These are phyloP conservation scores for Gavia stellata DNA, from an alignment of 2,113 vertebrate species.

Conservation along the genomic window DNA sequence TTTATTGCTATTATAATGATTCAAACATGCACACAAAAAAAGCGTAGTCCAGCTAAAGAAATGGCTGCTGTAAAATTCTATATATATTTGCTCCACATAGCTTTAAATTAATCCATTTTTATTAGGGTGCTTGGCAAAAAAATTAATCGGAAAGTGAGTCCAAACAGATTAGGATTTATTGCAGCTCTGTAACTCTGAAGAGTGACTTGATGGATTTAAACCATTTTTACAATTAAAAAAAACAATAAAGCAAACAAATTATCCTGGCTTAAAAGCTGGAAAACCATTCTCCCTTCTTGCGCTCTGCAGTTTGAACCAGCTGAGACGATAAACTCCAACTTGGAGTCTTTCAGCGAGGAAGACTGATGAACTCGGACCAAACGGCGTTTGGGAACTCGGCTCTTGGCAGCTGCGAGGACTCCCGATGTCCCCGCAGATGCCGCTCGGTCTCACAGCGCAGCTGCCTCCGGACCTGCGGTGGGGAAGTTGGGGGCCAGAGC, in stretches of 20 bases:
- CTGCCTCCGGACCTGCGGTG: background rate
- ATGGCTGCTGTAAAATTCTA: background rate
- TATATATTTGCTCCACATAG: background rate
- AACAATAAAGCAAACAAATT: background rate
- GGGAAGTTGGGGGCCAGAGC: rapidly evolving
- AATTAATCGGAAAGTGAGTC: background rate
- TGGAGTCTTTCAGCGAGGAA: background rate
- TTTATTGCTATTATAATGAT: slow-evolving; percentile 4
- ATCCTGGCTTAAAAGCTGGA: slow-evolving; percentile 13
- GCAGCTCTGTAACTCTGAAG: background rate
- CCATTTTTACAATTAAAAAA: background rate
- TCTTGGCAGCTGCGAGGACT: background rate
- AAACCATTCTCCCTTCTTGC: background rate
- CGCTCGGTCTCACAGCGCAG: rapidly evolving
- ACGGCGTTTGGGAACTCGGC: rapidly evolving
- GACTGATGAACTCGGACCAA: background rate
- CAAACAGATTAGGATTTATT: slow-evolving; percentile 26
- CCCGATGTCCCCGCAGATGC: rapidly evolving
- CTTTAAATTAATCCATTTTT: slow-evolving; percentile 47
- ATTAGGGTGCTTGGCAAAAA: slow-evolving; percentile 25
- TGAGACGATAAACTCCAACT: background rate
- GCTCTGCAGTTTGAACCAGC: background rate
- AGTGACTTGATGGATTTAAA: slow-evolving; percentile 30
- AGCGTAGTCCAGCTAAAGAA: background rate
- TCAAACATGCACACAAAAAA: background rate